These are phyloP conservation scores for Tupiocoris notatus DNA, from an alignment of 2,888 invertebrate genomes.

Conservation along the genomic window DNA sequence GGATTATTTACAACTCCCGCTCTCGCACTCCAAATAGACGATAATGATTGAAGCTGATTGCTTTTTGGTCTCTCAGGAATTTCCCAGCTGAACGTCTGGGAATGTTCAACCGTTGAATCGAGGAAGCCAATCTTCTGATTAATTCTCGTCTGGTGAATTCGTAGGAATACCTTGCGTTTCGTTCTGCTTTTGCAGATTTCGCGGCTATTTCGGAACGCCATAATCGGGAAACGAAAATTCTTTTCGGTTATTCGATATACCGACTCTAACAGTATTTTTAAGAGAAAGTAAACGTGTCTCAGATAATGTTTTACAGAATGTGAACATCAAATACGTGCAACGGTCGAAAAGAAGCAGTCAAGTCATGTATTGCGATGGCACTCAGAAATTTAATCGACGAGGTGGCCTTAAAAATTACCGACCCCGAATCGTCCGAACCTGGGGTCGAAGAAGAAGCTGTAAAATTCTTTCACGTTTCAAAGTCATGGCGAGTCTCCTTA, in stretches of 20 bases:
- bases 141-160: constrained; percentile 20
- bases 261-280: too few species aligned
- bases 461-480: neutral
- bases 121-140: constrained; percentile 28
- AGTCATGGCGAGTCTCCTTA: neutral
- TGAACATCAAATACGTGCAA: too few species aligned
- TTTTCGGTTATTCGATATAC: too few species aligned
- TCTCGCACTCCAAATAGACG: neutral
- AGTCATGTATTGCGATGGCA: neutral
- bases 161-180: neutral
- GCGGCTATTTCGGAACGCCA: too few species aligned
- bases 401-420: neutral
- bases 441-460: neutral
- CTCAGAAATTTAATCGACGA: neutral
- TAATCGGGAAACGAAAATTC: too few species aligned
- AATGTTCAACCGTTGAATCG: neutral
- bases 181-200: neutral
- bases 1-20: neutral
- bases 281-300: too few species aligned
- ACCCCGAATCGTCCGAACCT: neutral
- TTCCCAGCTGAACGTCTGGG: neutral
- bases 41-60: constrained; percentile 26
- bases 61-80: constrained; percentile 7
- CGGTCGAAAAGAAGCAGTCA: too few species aligned
- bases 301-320: too few species aligned